Base-by-base conservation (phyloP, 2,797 vertebrate species). In the Helarctos malayanus region DNA sequence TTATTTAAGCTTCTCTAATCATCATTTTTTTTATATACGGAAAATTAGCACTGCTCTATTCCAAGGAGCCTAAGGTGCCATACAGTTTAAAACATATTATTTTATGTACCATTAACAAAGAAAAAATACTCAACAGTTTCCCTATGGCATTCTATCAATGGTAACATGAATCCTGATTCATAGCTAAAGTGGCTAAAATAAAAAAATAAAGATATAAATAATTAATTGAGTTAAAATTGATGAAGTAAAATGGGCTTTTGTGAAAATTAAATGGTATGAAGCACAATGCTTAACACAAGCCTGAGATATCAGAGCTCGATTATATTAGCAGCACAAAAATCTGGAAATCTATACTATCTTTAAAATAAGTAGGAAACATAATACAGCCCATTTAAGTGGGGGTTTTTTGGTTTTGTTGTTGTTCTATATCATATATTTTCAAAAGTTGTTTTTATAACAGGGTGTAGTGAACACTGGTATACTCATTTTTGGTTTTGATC, bases 231-330 rank as follows among this genome's bases (percentile, higher is more conserved):
- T 88, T 84, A 49, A 59, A 92, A 57, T 92, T 61, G 78, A 35
- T 95, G 35, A 81, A 78, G 52, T 38, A 85, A 1, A n/a, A 52
- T 35, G 9, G 15, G 10, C 7, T 47, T 91, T 76, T 52, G 12
- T 82, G 32, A 93, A 73, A 82, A 89, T 68, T 81, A 59, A 92
- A 88, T 88, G 35, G 79, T 25, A 88, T 80, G 84, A 87, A 25
- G 3, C 18, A 73, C 11, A 91, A 49, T 85, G 18, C 6, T 84
- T 94, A 93, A 75, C 7, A 76, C 5, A 38, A 45, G 10, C 21
- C 75, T 73, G 23, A 79, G 38, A 59, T 79, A 61, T 75, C 23
- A n/a, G 75, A 73, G 6, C 10, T 95, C 76, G 92, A 27, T 81
- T 84, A 45, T 61, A 90, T 32, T 76, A 57, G 7, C 11, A 73